Base-by-base conservation (phyloP, 2,113 vertebrate genomes). In the Pseudopipra pipra region DNA sequence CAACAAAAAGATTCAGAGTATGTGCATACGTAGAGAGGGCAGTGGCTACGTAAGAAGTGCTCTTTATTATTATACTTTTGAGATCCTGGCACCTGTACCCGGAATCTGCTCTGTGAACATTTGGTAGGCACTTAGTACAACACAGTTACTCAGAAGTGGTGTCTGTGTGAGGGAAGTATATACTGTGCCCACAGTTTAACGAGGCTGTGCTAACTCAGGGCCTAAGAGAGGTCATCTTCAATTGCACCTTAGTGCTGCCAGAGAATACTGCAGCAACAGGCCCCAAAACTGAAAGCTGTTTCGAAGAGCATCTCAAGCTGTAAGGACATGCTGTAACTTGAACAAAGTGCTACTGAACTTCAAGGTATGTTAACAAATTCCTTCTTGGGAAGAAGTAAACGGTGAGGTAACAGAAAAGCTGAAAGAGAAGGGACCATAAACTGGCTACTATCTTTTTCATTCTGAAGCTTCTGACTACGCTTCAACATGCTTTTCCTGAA, bases 341-440 rank as follows among this genome's bases (percentile, higher is more conserved):
- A 86, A 52, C 4, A 1, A 6, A 70, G n/a, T 5, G 22, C 85
- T 80, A 31, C 37, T 56, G 39, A 80, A 82, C 41, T 37, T 55
- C 39, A 66, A 27, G 28, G n/a, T 6, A 24, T 0, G 0, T 5
- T 12, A 85, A 68, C 27, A 82, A 56, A 44, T 2, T 33, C 10
- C 33, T 37, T 21, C 24, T 1, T 47, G 18, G 13, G n/a, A 87
- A 82, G 51, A 12, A 52, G 28, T 22, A 23, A 37, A 71, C 13
- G 15, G 12, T 72, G 5, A 75, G 6, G 4, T 6, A 71, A 74
- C 7, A 81, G 65, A 49, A 77, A 63, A 52, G 5, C 16, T 28
- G 24, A 41, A 63, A 67, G 25, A 35, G 11, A 43, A 84, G 18
- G 11, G 14, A 70, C 15, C 14, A 20, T 9, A 14, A 80, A 66